Percentiles rank a stretch among this genome's conserved stretches.
Conservation (phyloP, 2,113 vertebrate genomes). For the Phoenicopterus ruber region DNA sequence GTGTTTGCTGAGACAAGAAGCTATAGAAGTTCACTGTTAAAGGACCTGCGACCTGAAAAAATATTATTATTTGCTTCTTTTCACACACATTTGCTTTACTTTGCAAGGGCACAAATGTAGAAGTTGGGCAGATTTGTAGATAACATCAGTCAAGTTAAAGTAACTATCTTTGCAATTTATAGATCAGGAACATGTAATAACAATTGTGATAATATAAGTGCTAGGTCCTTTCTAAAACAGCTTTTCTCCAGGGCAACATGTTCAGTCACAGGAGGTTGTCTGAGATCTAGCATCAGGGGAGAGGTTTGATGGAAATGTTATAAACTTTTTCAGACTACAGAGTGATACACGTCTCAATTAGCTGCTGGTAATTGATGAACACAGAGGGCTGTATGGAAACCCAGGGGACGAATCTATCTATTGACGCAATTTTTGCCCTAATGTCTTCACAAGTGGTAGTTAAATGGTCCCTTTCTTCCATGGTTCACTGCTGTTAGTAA, state of each 20-base stretch:
- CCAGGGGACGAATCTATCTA: background rate
- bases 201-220: background rate
- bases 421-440: background rate
- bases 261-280: background rate
- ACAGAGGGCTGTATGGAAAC: background rate
- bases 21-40: background rate
- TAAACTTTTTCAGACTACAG: background rate
- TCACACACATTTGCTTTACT: background rate
- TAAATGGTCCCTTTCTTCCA: background rate
- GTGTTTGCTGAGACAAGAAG: background rate
- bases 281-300: background rate
- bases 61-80: background rate
- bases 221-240: background rate
- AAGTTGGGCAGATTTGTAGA: background rate
- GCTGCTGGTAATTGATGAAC: background rate
- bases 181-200: background rate
- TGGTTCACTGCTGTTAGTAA: background rate
- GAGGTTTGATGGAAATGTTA: background rate
- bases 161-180: background rate
- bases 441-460: background rate
- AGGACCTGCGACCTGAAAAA: background rate
- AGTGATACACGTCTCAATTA: background rate
- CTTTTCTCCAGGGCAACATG: background rate
- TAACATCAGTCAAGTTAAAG: background rate
- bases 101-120: background rate